Conservation (phyloP, 2,113 vertebrate genomes). For the Sus scrofa region DNA sequence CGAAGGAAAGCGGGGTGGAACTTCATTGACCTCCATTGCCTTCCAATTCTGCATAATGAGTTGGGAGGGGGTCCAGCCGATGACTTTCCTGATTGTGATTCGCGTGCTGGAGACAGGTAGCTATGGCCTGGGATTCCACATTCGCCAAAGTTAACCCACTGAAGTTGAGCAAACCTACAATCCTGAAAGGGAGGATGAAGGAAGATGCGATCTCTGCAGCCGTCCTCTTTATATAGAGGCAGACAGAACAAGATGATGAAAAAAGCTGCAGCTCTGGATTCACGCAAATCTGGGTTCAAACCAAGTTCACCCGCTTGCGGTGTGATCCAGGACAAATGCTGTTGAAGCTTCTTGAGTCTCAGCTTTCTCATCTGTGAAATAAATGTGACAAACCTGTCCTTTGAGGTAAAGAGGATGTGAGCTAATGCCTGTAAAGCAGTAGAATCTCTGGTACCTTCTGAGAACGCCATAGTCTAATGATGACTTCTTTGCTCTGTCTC, state of each 20-base stretch:
- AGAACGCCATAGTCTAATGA: constrained; percentile 45
- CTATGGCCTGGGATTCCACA: neutral
- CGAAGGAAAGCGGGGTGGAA: neutral
- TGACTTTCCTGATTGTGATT: neutral
- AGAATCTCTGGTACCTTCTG: neutral
- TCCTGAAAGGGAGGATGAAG: neutral
- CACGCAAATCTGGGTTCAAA: constrained; percentile 26
- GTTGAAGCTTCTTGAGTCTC: constrained; percentile 46
- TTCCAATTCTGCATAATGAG: neutral
- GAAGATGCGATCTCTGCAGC: neutral
- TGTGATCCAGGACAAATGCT: constrained; percentile 38
- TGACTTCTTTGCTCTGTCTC: constrained; percentile 78
- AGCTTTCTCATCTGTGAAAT: constrained; percentile 70
- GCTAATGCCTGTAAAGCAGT: neutral
- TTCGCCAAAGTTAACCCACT: constrained; percentile 15
- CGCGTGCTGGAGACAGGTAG: neutral
- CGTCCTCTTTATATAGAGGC: constrained; percentile 15
- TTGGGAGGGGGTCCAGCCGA: neutral
- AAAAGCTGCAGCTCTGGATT: constrained; percentile 35
- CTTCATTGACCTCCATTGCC: neutral
- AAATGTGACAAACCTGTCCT: neutral
- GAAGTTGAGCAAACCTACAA: constrained; percentile 19
- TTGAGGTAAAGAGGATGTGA: neutral
- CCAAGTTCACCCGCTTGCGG: constrained; percentile 43
- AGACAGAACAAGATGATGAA: constrained; percentile 25